Evolutionary conservation across 1,140 invertebrate genomes (phyloP).

Genomic region (Drosophila tropicalis): DNA sequence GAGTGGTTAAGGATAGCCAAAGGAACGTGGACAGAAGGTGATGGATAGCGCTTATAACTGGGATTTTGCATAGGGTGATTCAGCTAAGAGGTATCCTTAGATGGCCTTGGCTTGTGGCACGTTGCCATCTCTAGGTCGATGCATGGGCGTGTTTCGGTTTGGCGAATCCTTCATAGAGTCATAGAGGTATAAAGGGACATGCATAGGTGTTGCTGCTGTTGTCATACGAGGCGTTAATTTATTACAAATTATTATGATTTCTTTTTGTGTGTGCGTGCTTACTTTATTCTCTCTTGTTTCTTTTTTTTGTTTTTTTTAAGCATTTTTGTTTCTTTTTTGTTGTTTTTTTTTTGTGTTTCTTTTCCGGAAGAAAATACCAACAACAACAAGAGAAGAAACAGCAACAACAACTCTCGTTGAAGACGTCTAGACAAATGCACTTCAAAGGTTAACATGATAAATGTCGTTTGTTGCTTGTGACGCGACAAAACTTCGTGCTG

Average conservation of each 20-base stretch:
- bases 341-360: slow-evolving; percentile 32
- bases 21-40: too few species aligned
- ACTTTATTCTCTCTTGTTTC: slow-evolving; percentile 31
- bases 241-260: slow-evolving; percentile 82
- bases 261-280: slow-evolving; percentile 41
- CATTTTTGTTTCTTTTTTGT: slow-evolving; percentile 28
- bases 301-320: slow-evolving; percentile 44
- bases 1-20: too few species aligned
- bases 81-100: too few species aligned
- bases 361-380: slow-evolving; percentile 33
- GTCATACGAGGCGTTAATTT: slow-evolving; percentile 74
- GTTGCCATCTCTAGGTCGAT: slow-evolving; percentile 3
- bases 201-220: slow-evolving; percentile 52
- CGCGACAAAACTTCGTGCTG: slow-evolving; percentile 15
- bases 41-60: too few species aligned
- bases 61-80: too few species aligned
- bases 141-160: slow-evolving; percentile 47
- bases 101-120: not conserved
- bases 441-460: slow-evolving; percentile 82
- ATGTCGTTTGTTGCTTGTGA: slow-evolving; percentile 74
- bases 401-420: slow-evolving; percentile 66
- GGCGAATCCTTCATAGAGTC: slow-evolving; percentile 58
- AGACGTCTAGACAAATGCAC: slow-evolving; percentile 82
- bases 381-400: slow-evolving; percentile 39
- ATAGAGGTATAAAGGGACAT: slow-evolving; percentile 11